phyloP scores from a whole-genome alignment of 1,140 invertebrate species.

The Phenacoccus solenopsis region DNA sequence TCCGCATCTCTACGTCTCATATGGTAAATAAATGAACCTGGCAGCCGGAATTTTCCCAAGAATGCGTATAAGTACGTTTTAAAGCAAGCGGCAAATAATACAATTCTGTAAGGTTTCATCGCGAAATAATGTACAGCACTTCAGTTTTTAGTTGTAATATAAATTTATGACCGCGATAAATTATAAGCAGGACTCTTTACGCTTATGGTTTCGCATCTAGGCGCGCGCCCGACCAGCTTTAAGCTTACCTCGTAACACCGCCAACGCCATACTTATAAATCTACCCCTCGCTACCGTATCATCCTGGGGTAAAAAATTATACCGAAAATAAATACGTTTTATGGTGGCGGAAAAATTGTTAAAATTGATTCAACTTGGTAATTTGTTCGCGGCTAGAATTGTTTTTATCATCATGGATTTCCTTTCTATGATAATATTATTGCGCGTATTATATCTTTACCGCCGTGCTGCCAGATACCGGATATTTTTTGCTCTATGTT shows the following conservation, averaged over 20 bases:
- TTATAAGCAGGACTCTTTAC: constrained; percentile 4
- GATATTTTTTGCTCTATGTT: too few species aligned
- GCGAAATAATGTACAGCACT: constrained; percentile 14
- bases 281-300: too few species aligned
- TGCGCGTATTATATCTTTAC: not conserved
- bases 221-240: not conserved
- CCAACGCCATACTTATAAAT: not conserved
- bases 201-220: constrained; percentile 9
- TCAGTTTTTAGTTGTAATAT: constrained; percentile 14
- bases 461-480: too few species aligned
- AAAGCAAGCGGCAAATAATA: constrained; percentile 1
- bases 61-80: constrained; percentile 14
- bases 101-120: constrained; percentile 13
- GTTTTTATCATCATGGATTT: not conserved
- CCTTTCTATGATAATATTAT: constrained; percentile 3
- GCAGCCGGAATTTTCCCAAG: not conserved
- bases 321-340: not conserved
- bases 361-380: not conserved
- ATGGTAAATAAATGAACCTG: constrained; percentile 6
- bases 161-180: constrained; percentile 12
- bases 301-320: not conserved
- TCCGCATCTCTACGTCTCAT: too few species aligned
- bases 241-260: not conserved
- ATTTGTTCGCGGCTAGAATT: not conserved
- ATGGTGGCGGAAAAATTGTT: not conserved